These are phyloP conservation scores for Odontomyia ornata DNA, from an alignment of 2,888 invertebrate species.

Conservation along the genomic window DNA sequence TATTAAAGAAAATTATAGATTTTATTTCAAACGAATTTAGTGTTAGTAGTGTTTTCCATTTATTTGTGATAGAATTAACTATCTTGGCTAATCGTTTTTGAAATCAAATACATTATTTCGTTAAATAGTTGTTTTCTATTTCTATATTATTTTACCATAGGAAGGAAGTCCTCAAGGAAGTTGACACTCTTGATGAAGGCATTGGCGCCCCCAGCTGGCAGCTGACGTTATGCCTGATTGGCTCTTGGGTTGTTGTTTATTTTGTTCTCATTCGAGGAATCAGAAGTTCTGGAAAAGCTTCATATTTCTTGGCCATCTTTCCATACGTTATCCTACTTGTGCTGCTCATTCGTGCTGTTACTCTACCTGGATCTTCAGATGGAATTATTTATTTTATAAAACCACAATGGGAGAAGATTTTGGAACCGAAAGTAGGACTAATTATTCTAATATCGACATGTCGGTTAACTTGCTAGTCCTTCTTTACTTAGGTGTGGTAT, in stretches of 20 bases:
- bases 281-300: slow-evolving; percentile 73
- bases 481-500: slow-evolving; percentile 67
- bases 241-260: slow-evolving; percentile 67
- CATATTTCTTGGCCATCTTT: slow-evolving; percentile 79
- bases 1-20: slow-evolving; percentile 5
- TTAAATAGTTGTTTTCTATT: too few relatives aligned
- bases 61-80: too few relatives aligned
- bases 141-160: slow-evolving; percentile 56
- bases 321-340: slow-evolving; percentile 74
- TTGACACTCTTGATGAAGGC: slow-evolving; percentile 65
- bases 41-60: too few relatives aligned
- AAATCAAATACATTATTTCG: too few relatives aligned
- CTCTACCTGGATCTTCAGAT: slow-evolving; percentile 69
- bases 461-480: background rate
- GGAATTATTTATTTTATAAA: slow-evolving; percentile 73
- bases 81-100: too few relatives aligned
- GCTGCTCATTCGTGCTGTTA: slow-evolving; percentile 70
- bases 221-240: slow-evolving; percentile 65
- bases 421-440: slow-evolving; percentile 66
- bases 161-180: slow-evolving; percentile 67
- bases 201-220: slow-evolving; percentile 68
- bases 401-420: slow-evolving; percentile 72
- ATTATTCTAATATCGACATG: too few relatives aligned
- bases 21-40: too few relatives aligned
- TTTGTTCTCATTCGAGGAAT: slow-evolving; percentile 69